Evolutionary conservation across 2,113 vertebrate species (phyloP).

Genomic region (western clawed frog (Xenopus tropicalis)): DNA sequence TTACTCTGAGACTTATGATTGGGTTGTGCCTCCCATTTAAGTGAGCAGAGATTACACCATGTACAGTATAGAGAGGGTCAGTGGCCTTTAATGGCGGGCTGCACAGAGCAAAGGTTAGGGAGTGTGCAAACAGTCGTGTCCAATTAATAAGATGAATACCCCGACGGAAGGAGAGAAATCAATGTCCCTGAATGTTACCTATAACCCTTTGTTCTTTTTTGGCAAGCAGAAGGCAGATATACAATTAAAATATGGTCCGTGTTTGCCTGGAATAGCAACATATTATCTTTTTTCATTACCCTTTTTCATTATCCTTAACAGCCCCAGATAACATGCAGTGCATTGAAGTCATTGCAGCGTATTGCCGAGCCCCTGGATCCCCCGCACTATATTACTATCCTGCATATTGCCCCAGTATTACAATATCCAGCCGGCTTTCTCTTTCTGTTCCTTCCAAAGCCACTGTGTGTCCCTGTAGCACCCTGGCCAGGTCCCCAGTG

Average conservation of each 20-base stretch:
- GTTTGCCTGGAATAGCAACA: background rate
- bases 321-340: no score
- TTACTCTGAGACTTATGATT: no score
- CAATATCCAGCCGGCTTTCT: no score
- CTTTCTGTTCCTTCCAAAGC: no score
- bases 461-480: no score
- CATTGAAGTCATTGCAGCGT: no score
- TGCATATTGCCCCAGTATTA: no score
- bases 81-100: background rate
- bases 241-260: no score
- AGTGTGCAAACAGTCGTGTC: background rate
- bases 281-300: background rate
- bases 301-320: background rate
- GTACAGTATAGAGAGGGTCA: background rate
- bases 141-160: slow-evolving; percentile 11
- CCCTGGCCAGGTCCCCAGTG: no score
- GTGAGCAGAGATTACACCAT: background rate
- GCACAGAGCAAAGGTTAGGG: background rate
- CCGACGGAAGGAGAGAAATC: background rate
- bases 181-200: background rate
- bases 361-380: no score
- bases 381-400: no score
- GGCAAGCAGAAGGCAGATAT: background rate
- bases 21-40: background rate
- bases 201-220: background rate